Base-by-base conservation (phyloP, 2,113 vertebrate genomes). In the Paratilapia polleni region DNA sequence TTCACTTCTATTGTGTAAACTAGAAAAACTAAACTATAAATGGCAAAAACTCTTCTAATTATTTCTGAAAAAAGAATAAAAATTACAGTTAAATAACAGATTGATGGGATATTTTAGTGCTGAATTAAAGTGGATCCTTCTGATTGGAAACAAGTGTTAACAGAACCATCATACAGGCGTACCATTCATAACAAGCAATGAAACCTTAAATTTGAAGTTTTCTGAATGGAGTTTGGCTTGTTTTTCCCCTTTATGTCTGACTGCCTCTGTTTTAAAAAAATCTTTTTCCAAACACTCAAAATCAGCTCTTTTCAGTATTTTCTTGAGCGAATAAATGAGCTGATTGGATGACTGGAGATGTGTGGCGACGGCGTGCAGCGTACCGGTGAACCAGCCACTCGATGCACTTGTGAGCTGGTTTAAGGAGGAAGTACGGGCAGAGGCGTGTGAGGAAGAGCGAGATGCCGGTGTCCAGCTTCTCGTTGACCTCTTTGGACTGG, bases 311-410 rank as follows among this genome's bases (percentile, higher is more conserved):
- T 2, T 38, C 11, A 38, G 62, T 1, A 36, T 58, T 58, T 58
- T 58, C 57, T 8, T 2, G 14, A 61, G 26, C 17, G 59, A 61
- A 19, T 47, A 24, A 24, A n/a, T 64, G 38, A 17, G 14, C 38
- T 47, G 64, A 36, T 15, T 49, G 31, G 19, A 31, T 4, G 8
- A 49, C 2, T 20, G 61, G 11, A 36, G 5, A 11, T 38, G 36
- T 43, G 64, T 52, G 20, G 31, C 2, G 11, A 24, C 9, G 8
- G 5, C 11, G 6, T 2, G 62, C 10, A 2, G 14, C 74, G 4
- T 96, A 99, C 98, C 98, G 98, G 91, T 98, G 97, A 89, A 99
- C 94, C 31, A 99, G 96, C 98, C 98, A 99, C 81, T 99, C 98
- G 11, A 99, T 95, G 93, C 98, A 99, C 92, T 99, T 99, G 92